Evolutionary conservation across 2,797 vertebrate species (phyloP).

Genomic region (Brachymystax lenok): DNA sequence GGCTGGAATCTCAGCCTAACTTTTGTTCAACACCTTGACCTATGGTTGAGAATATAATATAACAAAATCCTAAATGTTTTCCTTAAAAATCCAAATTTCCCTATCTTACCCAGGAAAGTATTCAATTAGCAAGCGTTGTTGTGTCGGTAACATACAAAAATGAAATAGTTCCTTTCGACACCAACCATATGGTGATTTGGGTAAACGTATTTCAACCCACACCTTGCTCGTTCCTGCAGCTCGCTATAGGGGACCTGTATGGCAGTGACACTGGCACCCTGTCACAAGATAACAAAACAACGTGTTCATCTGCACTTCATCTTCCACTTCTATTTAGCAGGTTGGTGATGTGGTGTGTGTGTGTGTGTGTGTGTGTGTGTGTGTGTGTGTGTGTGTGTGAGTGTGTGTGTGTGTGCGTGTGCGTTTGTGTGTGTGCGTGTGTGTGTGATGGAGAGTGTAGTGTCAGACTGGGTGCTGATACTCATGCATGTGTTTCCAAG

Average conservation of each 20-base stretch:
- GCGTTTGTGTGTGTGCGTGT: neutral
- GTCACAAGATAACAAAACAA: constrained; percentile 50
- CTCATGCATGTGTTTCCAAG: constrained; percentile 74
- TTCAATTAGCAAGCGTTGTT: too few species aligned
- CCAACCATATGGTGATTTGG: constrained; percentile 41
- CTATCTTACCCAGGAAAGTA: neutral
- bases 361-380: neutral
- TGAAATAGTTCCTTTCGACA: constrained; percentile 8
- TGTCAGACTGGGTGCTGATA: constrained; percentile 52
- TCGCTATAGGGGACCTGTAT: constrained; percentile 4
- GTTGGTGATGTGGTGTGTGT: constrained; percentile 42
- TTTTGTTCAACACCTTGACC: neutral
- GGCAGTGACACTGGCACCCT: constrained; percentile 13
- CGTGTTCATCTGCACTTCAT: constrained; percentile 68
- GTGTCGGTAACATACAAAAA: neutral
- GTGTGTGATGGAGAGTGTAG: constrained; percentile 20
- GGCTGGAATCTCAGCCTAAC: neutral
- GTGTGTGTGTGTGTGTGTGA: too few species aligned
- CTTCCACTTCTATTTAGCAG: constrained; percentile 45
- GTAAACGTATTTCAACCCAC: constrained; percentile 23
- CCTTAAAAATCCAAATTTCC: neutral
- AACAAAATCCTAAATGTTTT: neutral
- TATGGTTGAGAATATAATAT: neutral
- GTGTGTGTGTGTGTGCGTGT: neutral
- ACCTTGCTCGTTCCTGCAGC: constrained; percentile 8